Conservation (phyloP, 2,888 invertebrate species). For the Myathropa florea region DNA sequence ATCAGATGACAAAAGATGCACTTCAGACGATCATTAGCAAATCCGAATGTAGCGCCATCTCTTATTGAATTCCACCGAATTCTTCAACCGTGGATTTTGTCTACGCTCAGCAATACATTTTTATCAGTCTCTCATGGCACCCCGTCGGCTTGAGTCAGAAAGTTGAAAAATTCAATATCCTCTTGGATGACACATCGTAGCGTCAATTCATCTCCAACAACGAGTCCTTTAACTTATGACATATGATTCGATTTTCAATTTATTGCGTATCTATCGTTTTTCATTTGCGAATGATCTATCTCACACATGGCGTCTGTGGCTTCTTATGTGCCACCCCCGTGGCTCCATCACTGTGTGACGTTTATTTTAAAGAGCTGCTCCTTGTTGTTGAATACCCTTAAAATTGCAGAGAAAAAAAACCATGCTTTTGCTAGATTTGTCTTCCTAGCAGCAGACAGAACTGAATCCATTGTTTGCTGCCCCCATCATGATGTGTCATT, state of each 20-base stretch:
- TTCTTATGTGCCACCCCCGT: too few relatives aligned
- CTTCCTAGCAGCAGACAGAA: neutral
- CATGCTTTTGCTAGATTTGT: neutral
- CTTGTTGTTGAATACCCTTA: too few relatives aligned
- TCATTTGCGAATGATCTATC: neutral
- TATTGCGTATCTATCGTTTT: conserved; percentile 9
- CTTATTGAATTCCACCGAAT: neutral
- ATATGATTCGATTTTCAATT: conserved; percentile 54
- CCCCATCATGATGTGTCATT: neutral
- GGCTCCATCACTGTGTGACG: too few relatives aligned
- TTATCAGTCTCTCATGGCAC: too few relatives aligned
- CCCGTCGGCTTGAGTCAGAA: too few relatives aligned
- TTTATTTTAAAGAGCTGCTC: too few relatives aligned
- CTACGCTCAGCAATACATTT: neutral
- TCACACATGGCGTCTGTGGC: neutral
- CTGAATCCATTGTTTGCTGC: neutral
- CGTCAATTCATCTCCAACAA: neutral
- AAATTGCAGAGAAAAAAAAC: too few relatives aligned
- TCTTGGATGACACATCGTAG: neutral
- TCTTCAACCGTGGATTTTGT: neutral
- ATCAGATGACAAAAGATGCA: too few relatives aligned
- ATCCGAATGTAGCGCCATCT: neutral
- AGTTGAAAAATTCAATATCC: neutral
- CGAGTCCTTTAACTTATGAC: conserved; percentile 42
- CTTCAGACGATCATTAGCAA: neutral